Conservation (phyloP, 2,888 invertebrate species). For the Bedellia somnulentella region DNA sequence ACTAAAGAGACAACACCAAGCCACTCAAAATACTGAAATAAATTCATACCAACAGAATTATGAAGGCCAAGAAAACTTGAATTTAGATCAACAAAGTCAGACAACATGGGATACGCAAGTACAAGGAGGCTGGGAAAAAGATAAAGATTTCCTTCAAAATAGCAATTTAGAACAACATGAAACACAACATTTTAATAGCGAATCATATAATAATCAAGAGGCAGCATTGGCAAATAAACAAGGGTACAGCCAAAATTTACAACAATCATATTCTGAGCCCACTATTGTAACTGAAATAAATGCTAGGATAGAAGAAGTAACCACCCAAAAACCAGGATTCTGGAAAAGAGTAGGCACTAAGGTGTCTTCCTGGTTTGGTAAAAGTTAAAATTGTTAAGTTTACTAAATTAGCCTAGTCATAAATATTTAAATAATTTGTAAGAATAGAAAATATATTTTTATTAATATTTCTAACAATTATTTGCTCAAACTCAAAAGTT, state of each 20-base stretch:
- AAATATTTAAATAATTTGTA: too few relatives aligned
- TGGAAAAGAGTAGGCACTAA: slow-evolving; percentile 59
- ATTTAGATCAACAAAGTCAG: slow-evolving; percentile 2
- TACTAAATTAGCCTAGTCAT: neutral
- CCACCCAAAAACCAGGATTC: slow-evolving; percentile 47
- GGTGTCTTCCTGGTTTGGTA: slow-evolving; percentile 54
- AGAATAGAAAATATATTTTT: too few relatives aligned
- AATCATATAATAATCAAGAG: too few relatives aligned
- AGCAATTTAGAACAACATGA: neutral
- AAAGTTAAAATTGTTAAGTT: slow-evolving; percentile 13
- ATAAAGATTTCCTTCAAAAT: neutral
- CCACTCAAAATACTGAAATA: too few relatives aligned
- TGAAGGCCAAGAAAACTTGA: slow-evolving; percentile 7
- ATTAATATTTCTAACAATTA: too few relatives aligned
- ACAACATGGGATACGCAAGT: neutral
- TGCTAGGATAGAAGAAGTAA: slow-evolving; percentile 12
- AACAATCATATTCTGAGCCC: neutral
- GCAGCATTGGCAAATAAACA: too few relatives aligned
- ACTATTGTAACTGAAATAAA: neutral
- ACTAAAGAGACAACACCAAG: slow-evolving; percentile 14
- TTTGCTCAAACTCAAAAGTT: too few relatives aligned
- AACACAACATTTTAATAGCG: too few relatives aligned
- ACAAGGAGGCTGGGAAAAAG: neutral
- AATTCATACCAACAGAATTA: slow-evolving; percentile 12
- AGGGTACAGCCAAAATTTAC: neutral